These are phyloP conservation scores for Drosophila pegasa DNA, from an alignment of 2,888 invertebrate species.

Conservation along the genomic window DNA sequence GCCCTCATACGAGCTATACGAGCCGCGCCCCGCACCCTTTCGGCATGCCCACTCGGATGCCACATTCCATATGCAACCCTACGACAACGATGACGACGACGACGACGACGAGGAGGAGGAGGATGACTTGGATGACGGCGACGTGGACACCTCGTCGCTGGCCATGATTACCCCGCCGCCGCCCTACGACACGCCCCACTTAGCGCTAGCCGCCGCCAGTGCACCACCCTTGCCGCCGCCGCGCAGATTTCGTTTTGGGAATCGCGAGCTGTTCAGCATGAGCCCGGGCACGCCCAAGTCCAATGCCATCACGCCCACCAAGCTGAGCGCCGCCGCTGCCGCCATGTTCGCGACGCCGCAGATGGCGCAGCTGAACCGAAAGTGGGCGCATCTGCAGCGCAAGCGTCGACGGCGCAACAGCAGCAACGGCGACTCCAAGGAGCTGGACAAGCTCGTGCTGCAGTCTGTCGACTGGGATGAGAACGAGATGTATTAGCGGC, in stretches of 20 bases:
- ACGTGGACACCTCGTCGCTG: slow-evolving; percentile 77
- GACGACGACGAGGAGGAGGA: slow-evolving; percentile 46
- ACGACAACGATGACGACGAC: slow-evolving; percentile 34
- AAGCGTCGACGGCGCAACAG: slow-evolving; percentile 82
- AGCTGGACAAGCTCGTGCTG: slow-evolving; percentile 84
- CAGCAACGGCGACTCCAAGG: slow-evolving; percentile 84
- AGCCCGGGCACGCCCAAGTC: slow-evolving; percentile 76
- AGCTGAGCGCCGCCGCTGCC: slow-evolving; percentile 82
- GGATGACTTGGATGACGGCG: slow-evolving; percentile 37
- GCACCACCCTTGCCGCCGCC: slow-evolving; percentile 69
- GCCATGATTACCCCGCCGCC: slow-evolving; percentile 83
- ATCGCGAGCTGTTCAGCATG: slow-evolving; percentile 82
- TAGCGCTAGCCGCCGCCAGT: slow-evolving; percentile 15
- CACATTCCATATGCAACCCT: slow-evolving; percentile 31
- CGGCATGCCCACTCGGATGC: slow-evolving; percentile 56
- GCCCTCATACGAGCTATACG: slow-evolving; percentile 71
- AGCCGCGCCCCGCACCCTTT: slow-evolving; percentile 34
- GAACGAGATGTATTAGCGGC: slow-evolving; percentile 83
- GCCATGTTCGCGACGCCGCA: slow-evolving; percentile 83
- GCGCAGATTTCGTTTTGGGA: slow-evolving; percentile 80
- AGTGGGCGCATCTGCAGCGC: slow-evolving; percentile 83
- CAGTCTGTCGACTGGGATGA: slow-evolving; percentile 85
- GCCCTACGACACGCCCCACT: slow-evolving; percentile 78
- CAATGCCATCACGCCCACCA: slow-evolving; percentile 80
- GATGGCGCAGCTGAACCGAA: slow-evolving; percentile 83